Evolutionary conservation across 2,888 invertebrate species (phyloP).

Genomic region (Drosophila affinis): DNA sequence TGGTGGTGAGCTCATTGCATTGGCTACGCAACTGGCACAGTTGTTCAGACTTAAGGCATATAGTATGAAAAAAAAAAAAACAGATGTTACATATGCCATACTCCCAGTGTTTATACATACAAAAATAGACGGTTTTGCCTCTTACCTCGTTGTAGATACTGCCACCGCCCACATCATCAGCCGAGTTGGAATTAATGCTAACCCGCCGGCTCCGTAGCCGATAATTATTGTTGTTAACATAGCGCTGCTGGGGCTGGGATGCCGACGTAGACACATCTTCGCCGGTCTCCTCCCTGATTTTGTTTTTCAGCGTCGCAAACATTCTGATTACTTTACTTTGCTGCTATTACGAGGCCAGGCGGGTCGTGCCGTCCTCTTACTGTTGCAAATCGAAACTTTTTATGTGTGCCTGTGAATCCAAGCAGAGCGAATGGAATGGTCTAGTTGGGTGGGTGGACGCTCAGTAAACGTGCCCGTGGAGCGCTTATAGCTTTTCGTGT

Average conservation of each 20-base stretch:
- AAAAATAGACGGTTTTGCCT: conserved; percentile 41
- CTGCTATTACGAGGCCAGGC: conserved; percentile 8
- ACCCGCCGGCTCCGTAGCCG: conserved; percentile 82
- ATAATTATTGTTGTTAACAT: conserved; percentile 74
- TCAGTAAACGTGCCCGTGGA: conserved; percentile 32
- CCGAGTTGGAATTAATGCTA: conserved; percentile 81
- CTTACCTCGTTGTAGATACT: conserved; percentile 55
- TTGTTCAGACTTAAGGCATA: conserved; percentile 72
- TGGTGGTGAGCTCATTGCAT: conserved; percentile 80
- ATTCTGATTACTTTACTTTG: conserved; percentile 84
- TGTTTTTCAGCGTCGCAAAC: conserved; percentile 95
- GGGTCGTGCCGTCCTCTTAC: conserved; percentile 3
- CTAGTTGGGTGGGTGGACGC: conserved; percentile 18
- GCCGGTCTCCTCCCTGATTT: conserved; percentile 94
- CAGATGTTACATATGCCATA: conserved; percentile 43
- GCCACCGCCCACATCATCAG: conserved; percentile 70
- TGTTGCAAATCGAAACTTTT: conserved; percentile 1
- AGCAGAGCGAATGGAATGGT: conserved; percentile 13
- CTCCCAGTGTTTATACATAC: conserved; percentile 10
- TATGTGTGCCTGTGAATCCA: conserved; percentile 9
- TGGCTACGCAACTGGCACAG: conserved; percentile 78
- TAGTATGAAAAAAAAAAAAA: conserved; percentile 14
- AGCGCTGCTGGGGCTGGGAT: conserved; percentile 58
- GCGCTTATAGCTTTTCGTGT: conserved; percentile 59
- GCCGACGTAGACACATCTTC: conserved; percentile 86